These are phyloP conservation scores for Dicentrarchus labrax DNA, from an alignment of 2,113 vertebrate species.

Conservation along the genomic window DNA sequence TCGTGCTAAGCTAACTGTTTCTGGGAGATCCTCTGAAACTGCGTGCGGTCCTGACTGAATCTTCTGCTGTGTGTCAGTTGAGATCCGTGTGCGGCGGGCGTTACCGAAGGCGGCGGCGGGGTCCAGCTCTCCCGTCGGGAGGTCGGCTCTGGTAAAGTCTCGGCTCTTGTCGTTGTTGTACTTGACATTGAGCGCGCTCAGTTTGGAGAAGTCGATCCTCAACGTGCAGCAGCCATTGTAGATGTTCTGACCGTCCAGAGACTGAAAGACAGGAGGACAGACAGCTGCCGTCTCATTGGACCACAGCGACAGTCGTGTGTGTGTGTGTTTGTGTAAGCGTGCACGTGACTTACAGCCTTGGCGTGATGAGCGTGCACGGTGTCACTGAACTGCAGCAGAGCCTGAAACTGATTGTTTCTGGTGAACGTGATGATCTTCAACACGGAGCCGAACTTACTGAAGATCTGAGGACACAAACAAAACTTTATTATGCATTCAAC, in stretches of 20 bases:
- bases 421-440: constrained; percentile 75
- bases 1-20: too few relatives aligned
- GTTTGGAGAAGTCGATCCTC: constrained; percentile 72
- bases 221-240: constrained; percentile 75
- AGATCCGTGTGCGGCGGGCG: too few relatives aligned
- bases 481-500: too few relatives aligned
- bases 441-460: constrained; percentile 70
- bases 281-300: background rate
- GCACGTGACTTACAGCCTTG: constrained; percentile 62
- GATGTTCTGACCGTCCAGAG: constrained; percentile 76
- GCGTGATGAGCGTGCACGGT: constrained; percentile 67
- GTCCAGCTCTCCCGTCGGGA: constrained; percentile 65
- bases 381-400: constrained; percentile 72
- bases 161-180: constrained; percentile 78
- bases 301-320: background rate
- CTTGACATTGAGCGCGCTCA: constrained; percentile 72
- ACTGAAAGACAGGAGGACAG: constrained; percentile 36
- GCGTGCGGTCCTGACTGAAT: too few relatives aligned
- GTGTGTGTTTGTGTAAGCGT: background rate
- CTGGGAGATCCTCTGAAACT: too few relatives aligned
- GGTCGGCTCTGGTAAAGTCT: constrained; percentile 71
- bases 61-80: background rate
- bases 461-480: constrained; percentile 55
- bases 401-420: constrained; percentile 76
- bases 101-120: constrained; percentile 59